phyloP scores from a whole-genome alignment of 2,888 invertebrate genomes.

The Eustalomyia histrio region DNA sequence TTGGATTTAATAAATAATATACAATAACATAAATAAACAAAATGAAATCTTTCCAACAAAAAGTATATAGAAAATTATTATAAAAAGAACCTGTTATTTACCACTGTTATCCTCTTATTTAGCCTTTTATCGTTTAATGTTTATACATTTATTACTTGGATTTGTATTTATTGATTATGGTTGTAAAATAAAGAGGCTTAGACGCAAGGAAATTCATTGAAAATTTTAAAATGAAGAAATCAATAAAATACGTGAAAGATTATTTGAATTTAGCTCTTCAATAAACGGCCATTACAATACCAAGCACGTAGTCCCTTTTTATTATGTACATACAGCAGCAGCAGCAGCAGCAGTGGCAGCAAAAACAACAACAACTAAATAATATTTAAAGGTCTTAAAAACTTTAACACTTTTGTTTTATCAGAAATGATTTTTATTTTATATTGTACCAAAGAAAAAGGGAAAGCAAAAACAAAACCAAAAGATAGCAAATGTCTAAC shows the following conservation, averaged over 20 bases:
- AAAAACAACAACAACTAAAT: slow-evolving; percentile 4
- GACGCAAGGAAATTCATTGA: slow-evolving; percentile 54
- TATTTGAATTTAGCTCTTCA: slow-evolving; percentile 49
- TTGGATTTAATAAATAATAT: slow-evolving; percentile 53
- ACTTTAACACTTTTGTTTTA: slow-evolving; percentile 31
- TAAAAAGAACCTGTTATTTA: slow-evolving; percentile 27
- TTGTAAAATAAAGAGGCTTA: slow-evolving; percentile 56
- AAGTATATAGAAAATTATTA: background rate
- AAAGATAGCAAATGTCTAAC: background rate
- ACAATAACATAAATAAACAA: slow-evolving; percentile 42
- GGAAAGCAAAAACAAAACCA: background rate
- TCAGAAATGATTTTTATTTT: slow-evolving; percentile 1
- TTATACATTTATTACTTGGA: background rate
- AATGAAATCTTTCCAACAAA: slow-evolving; percentile 12
- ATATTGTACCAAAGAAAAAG: background rate
- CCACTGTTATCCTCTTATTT: slow-evolving; percentile 40
- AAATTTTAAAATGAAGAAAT: slow-evolving; percentile 60
- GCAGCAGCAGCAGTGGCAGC: no score
- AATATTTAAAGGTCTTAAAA: slow-evolving; percentile 42
- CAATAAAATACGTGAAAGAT: slow-evolving; percentile 65
- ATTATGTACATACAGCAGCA: background rate
- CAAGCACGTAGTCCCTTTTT: slow-evolving; percentile 36
- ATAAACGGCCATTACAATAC: slow-evolving; percentile 44
- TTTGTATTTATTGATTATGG: slow-evolving; percentile 50
- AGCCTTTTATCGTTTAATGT: slow-evolving; percentile 4